These are phyloP conservation scores for Achlya flavicornis DNA, from an alignment of 2,888 invertebrate genomes.

Conservation along the genomic window DNA sequence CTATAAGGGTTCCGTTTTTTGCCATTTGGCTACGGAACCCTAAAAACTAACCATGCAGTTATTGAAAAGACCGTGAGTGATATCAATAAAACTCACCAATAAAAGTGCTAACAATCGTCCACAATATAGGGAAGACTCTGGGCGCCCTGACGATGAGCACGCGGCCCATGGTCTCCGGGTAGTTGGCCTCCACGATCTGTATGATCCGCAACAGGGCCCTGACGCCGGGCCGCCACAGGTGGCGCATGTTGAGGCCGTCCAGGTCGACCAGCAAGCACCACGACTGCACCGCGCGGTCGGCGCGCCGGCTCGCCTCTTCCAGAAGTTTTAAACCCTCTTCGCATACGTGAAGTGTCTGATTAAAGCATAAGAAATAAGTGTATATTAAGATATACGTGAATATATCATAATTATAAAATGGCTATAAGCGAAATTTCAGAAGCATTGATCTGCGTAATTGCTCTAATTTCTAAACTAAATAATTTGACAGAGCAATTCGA, in stretches of 20 bases:
- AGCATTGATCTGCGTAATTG: no score
- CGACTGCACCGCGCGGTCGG: constrained; percentile 92
- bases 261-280: constrained; percentile 96
- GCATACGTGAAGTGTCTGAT: constrained; percentile 91
- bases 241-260: constrained; percentile 97
- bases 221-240: constrained; percentile 97
- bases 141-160: constrained; percentile 96
- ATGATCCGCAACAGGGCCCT: constrained; percentile 86
- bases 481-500: no score
- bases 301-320: constrained; percentile 92
- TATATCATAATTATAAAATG: no score
- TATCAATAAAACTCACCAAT: constrained; percentile 88
- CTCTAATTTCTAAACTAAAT: no score
- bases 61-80: no score
- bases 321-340: constrained; percentile 95
- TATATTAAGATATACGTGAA: no score
- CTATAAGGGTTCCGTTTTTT: no score
- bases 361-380: no score
- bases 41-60: no score
- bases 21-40: no score
- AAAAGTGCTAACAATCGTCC: constrained; percentile 97
- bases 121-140: constrained; percentile 96
- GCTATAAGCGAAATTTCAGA: no score
- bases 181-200: constrained; percentile 94
- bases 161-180: constrained; percentile 97